These are phyloP conservation scores for Cynopterus brachyotis DNA, from an alignment of 2,113 vertebrate genomes.

Conservation along the genomic window DNA sequence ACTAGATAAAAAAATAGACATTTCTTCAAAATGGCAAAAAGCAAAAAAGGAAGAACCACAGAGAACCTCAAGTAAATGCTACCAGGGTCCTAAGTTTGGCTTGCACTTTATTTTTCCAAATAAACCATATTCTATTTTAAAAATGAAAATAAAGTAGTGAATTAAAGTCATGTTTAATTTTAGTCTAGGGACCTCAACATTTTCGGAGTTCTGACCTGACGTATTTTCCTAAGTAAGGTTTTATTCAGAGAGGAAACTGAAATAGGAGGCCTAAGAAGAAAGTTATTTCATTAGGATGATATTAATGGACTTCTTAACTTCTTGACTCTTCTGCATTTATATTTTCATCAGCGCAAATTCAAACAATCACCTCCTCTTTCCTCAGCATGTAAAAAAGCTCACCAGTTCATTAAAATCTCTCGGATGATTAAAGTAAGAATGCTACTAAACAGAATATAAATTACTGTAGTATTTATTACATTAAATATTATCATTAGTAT, in stretches of 20 bases:
- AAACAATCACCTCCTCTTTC: background rate
- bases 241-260: background rate
- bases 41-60: background rate
- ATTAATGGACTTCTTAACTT: background rate
- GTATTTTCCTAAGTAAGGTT: conserved; percentile 5
- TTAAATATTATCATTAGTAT: background rate
- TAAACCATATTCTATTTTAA: background rate
- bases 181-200: background rate
- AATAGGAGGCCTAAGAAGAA: background rate
- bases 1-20: background rate
- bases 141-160: background rate
- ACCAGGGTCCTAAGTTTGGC: background rate
- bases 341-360: background rate
- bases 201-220: conserved; percentile 28
- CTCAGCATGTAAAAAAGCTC: background rate
- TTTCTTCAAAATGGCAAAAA: conserved; percentile 7
- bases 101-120: background rate
- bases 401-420: background rate
- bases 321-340: background rate
- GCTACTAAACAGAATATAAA: background rate
- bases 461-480: background rate
- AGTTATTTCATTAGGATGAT: background rate
- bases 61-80: background rate
- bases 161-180: background rate
- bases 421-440: background rate